Evolutionary conservation across 2,888 invertebrate genomes (phyloP), one percentile per base, ranked within the genome.

Genomic region (Protula sp.): DNA sequence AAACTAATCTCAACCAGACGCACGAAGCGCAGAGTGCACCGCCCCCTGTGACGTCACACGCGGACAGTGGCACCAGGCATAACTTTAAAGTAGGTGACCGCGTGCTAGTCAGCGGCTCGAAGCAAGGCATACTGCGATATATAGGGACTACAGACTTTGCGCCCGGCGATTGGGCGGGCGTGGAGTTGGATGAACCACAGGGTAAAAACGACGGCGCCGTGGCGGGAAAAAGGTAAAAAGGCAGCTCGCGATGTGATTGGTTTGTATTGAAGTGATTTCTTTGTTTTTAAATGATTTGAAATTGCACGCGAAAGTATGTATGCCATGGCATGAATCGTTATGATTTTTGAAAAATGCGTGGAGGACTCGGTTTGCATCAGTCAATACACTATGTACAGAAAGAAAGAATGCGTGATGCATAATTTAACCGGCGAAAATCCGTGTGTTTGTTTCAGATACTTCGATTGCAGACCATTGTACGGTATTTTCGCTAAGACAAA

Each of bases 401-500:
- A n/a, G n/a, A n/a, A n/a, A n/a, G n/a, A n/a, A n/a, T n/a, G n/a
- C n/a, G n/a, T n/a, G n/a, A n/a, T n/a, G n/a, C n/a, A n/a, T n/a
- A n/a, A n/a, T n/a, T n/a, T n/a, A n/a, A n/a, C n/a, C n/a, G n/a
- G n/a, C n/a, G n/a, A n/a, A n/a, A n/a, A n/a, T n/a, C n/a, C n/a
- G n/a, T n/a, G n/a, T n/a, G n/a, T n/a, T n/a, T n/a, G n/a, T n/a
- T n/a, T n/a, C 67, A 80, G 95, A 83, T 98, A 98, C 84, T 98
- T 98, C 83, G 89, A 90, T 69, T 98, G 97, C 81, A 86, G 87
- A 66, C 89, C 91, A 47, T 89, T 90, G 76, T 91, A 89, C 82
- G 98, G 98, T 1, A 85, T 98, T 63, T 98, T 98, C 83, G 93
- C 94, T 28, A 94, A 95, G 1, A 84, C 90, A 60, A 87, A 89